phyloP scores from a whole-genome alignment of 2,888 invertebrate genomes.

The Pardosa pseudoannulata region DNA sequence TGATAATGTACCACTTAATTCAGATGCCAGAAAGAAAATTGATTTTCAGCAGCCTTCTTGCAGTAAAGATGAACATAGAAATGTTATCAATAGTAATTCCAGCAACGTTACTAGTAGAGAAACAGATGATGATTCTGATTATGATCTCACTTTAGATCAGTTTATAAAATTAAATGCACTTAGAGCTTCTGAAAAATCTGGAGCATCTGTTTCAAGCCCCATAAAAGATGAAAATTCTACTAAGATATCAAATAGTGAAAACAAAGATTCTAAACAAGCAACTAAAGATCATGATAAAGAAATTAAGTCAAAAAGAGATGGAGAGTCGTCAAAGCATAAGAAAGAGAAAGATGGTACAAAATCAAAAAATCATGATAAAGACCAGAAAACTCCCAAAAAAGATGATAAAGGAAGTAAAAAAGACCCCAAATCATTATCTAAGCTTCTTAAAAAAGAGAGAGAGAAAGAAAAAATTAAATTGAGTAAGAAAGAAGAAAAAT shows the following conservation, averaged over 20 bases:
- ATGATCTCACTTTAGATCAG: constrained; percentile 46
- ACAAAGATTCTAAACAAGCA: constrained; percentile 18
- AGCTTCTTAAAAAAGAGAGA: constrained; percentile 53
- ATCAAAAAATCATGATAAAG: constrained; percentile 44
- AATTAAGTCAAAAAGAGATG: constrained; percentile 48
- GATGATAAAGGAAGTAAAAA: constrained; percentile 58
- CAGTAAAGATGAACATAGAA: not conserved
- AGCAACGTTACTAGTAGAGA: not conserved
- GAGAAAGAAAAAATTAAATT: constrained; percentile 27
- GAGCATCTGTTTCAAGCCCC: not conserved
- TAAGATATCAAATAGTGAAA: not conserved
- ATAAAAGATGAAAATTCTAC: constrained; percentile 5
- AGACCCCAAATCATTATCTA: constrained; percentile 46
- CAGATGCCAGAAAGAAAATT: not conserved
- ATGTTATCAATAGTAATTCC: not conserved
- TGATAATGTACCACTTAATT: not conserved
- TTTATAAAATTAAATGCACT: constrained; percentile 37
- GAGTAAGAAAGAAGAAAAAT: constrained; percentile 57
- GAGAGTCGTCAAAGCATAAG: constrained; percentile 54
- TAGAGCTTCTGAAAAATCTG: not conserved
- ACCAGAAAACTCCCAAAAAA: constrained; percentile 28
- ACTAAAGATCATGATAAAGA: constrained; percentile 13
- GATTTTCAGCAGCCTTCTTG: not conserved
- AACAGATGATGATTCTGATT: constrained; percentile 59
- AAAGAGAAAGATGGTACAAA: constrained; percentile 51